A percentile compares a stretch with the other conserved stretches of the same genome.
Evolutionary conservation across 1,140 invertebrate genomes (phyloP).

Genomic region (Atta cephalotes): DNA sequence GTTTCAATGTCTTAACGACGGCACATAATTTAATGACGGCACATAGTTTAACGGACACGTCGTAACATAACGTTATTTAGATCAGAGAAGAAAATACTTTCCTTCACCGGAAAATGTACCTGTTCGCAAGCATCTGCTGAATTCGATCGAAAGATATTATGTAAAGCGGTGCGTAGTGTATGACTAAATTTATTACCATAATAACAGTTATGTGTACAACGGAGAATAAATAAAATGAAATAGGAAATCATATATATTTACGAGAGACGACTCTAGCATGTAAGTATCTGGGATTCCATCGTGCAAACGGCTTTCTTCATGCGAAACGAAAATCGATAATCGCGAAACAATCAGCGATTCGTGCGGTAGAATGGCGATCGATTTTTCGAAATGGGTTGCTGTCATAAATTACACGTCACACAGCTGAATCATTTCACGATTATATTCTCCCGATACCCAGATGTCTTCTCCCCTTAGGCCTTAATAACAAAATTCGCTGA

Average conservation of each 20-base stretch:
- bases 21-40: conserved; percentile 40
- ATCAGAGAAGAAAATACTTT: background rate
- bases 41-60: conserved; percentile 3
- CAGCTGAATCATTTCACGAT: conserved; percentile 36
- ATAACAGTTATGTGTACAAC: conserved; percentile 35
- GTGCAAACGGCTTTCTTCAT: background rate
- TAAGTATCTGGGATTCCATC: background rate
- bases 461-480: background rate
- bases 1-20: conserved; percentile 35
- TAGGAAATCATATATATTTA: conserved; percentile 46
- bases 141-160: conserved; percentile 53
- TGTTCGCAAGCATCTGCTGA: conserved; percentile 31
- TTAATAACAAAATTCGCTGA: conserved; percentile 40
- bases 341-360: conserved; percentile 42
- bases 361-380: background rate
- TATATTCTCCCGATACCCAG: conserved; percentile 17
- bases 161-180: conserved; percentile 29
- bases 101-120: conserved; percentile 13
- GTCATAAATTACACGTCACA: conserved; percentile 33
- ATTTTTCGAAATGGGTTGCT: background rate
- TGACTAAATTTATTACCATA: conserved; percentile 51
- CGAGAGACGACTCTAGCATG: background rate
- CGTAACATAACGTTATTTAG: background rate
- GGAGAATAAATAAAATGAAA: conserved; percentile 46
- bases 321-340: conserved; percentile 51